Evolutionary conservation across 1,140 invertebrate species (phyloP), one percentile per base, ranked within the genome.

Genomic region (Drosophila aff.): DNA sequence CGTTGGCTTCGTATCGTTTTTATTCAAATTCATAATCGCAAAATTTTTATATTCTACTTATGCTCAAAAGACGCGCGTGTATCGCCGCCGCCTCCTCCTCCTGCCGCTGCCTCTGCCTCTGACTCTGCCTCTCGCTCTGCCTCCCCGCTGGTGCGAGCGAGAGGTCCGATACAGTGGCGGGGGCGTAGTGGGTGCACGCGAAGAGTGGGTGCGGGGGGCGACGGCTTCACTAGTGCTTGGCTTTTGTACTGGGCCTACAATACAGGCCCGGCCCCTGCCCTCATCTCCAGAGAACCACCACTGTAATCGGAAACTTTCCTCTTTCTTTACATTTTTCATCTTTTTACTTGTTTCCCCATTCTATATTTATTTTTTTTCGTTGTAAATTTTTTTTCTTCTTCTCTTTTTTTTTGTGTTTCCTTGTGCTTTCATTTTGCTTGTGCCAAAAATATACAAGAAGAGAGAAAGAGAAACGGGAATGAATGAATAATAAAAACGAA

Each of bases 11-110:
- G 81, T 89, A 82, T 86, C 82, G 82, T 91, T 90, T 91, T 92
- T 91, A 91, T 91, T 91, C 90, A 91, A 91, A 91, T 91, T 91
- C 90, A 91, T 91, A 91, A 91, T 91, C 85, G 90, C 90, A 91
- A 90, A 91, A 83, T 91, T 91, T 91, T 91, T 91, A 90, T 90
- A 90, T 90, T 85, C 82, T 90, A 82, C 85, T 90, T 90, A 85
- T 90, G 79, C 79, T 90, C 75, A 90, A 89, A 89, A 81, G 74
- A 66, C 78, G 84, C 53, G 71, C 64, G 69, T 76, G 63, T 86
- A 41, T 73, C 53, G 73, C 73, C 73, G 40, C 73, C 72, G 16
- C 73, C 36, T 26, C 16, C 23, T 10, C 69, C 36, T 26, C 16
- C 23, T 4, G n/a, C 6, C 10, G 11, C 50, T 36, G 18, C 0